Base-by-base conservation (phyloP, 1,140 invertebrate species). In the Gryllus bimaculatus region DNA sequence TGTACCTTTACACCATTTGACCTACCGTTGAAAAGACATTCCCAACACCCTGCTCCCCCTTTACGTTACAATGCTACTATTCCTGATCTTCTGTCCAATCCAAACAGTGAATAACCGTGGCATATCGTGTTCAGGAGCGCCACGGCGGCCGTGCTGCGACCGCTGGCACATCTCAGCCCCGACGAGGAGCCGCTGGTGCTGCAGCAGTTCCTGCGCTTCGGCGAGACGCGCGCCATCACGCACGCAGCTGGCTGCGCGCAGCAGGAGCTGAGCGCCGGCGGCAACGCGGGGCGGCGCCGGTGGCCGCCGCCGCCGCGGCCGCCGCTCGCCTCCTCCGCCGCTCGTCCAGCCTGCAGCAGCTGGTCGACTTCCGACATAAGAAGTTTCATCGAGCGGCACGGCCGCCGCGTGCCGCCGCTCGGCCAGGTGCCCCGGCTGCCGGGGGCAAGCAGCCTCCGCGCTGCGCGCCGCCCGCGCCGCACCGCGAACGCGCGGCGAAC, bases 151-250 rank as follows among this genome's bases (percentile, higher is more conserved):
- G 88, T 93, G 81, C 88, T 95, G 84, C n/a, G 92, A 95, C 86
- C 90, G 92, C 87, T 96, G 94, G 94, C 92, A 90, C 81, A 91
- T 95, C 84, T 92, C 83, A 93, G 90, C 82, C 89, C 92, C 84
- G 94, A 95, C 85, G 94, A 95, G 87, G 94, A 96, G 86, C 91
- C 93, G 82, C 88, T 95, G 83, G 93, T 95, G 77, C 87, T 96
- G 76, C 93, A 95, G 86, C 94, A 95, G 88, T 95, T 95, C 87
- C 89, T 95, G 78, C 88, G 93, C 82, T 95, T 95, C 85, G 92
- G 91, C 78, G 93, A 95, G 87, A 96, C 94, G 79, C 90, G 93
- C 85, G 90, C 91, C 77, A 92, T 95, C 83, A 93, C 93, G 81
- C 92, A 94, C n/a, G 84, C 92, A 94, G 84, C 88, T 95, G 82